Conservation (phyloP, 2,888 invertebrate genomes). For the Saturnia japonica region DNA sequence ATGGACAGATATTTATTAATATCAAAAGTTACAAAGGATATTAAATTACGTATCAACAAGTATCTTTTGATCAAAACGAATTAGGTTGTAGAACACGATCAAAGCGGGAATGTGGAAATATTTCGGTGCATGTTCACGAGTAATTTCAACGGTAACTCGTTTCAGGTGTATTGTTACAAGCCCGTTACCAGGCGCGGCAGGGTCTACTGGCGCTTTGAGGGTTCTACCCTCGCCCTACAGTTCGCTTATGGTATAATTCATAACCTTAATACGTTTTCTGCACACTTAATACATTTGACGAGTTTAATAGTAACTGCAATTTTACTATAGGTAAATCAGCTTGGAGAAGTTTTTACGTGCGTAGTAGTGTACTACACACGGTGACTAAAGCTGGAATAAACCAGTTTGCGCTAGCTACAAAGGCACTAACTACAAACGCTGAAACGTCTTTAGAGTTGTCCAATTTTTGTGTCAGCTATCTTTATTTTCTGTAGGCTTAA, state of each 20-base stretch:
- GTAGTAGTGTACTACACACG: too few species aligned
- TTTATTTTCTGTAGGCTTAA: too few species aligned
- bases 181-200: slow-evolving; percentile 12
- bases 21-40: not conserved
- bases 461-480: too few species aligned
- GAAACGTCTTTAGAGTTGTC: too few species aligned
- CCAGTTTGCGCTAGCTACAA: too few species aligned
- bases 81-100: slow-evolving; percentile 2
- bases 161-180: slow-evolving; percentile 23
- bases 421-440: too few species aligned
- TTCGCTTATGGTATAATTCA: not conserved
- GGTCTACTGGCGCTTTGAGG: slow-evolving; percentile 5
- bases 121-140: slow-evolving; percentile 24
- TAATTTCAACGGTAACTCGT: slow-evolving; percentile 27
- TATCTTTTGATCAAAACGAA: slow-evolving; percentile 14
- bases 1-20: too few species aligned
- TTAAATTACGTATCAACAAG: slow-evolving; percentile 11
- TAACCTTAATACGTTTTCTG: not conserved
- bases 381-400: too few species aligned
- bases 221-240: slow-evolving; percentile 10
- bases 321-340: too few species aligned
- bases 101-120: slow-evolving; percentile 13
- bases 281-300: not conserved
- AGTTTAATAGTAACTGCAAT: not conserved
- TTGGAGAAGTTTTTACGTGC: too few species aligned